Evolutionary conservation across 1,140 invertebrate species (phyloP).

Genomic region (Chironomus tepperi): DNA sequence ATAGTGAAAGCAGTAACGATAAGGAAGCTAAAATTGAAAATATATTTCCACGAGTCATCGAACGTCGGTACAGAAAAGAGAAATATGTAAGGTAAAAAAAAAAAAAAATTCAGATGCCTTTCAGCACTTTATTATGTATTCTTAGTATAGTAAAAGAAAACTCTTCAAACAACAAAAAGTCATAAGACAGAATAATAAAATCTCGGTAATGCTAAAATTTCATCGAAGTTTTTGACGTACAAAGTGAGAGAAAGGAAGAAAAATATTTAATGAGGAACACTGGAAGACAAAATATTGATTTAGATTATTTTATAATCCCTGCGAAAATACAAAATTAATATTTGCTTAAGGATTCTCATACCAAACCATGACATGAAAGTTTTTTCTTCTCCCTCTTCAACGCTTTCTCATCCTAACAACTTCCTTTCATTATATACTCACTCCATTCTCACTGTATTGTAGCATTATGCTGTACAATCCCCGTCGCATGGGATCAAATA

Average conservation of each 20-base stretch:
- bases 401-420: background rate
- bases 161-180: too few relatives aligned
- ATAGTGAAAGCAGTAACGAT: too few relatives aligned
- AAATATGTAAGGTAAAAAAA: background rate
- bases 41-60: background rate
- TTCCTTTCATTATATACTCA: constrained; percentile 1
- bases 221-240: background rate
- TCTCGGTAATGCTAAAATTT: too few relatives aligned
- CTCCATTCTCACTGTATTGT: background rate
- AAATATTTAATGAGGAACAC: constrained; percentile 5
- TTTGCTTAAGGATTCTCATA: constrained; percentile 16
- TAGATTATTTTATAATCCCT: constrained; percentile 23
- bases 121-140: background rate
- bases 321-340: constrained; percentile 21
- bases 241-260: background rate
- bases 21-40: too few relatives aligned
- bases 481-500: constrained; percentile 16
- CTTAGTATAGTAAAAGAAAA: too few relatives aligned
- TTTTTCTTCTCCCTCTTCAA: background rate
- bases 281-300: constrained; percentile 21
- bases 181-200: too few relatives aligned
- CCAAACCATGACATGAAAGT: constrained; percentile 1
- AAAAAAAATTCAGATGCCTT: background rate
- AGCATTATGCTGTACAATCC: background rate
- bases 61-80: background rate